A percentile compares a stretch with the other conserved stretches of the same genome.
Conservation (phyloP, 1,140 invertebrate genomes). For the Plodia interpunctella region DNA sequence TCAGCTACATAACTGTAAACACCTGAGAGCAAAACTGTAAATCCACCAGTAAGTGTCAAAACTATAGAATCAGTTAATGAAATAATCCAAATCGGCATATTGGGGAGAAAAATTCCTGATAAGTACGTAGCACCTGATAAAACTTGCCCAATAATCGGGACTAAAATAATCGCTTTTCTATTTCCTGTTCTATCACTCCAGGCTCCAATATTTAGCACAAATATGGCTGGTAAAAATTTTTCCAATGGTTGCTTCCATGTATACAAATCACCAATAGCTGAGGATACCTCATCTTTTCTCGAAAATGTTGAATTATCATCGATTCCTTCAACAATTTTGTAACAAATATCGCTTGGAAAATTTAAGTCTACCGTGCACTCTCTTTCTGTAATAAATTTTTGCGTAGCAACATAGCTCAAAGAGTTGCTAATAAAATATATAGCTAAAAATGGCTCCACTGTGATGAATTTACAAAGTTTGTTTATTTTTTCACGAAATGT, state of each 20-base stretch:
- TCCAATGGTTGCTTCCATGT: constrained; percentile 1
- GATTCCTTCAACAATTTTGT: background rate
- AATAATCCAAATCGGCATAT: background rate
- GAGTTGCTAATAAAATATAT: background rate
- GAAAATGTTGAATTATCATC: background rate
- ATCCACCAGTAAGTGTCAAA: background rate
- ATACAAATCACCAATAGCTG: background rate
- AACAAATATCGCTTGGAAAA: background rate
- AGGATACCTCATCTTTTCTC: background rate
- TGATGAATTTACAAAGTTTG: constrained; percentile 1
- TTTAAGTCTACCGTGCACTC: background rate
- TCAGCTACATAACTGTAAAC: background rate
- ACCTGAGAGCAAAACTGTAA: background rate
- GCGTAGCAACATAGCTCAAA: background rate
- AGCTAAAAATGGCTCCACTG: background rate
- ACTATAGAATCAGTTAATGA: background rate
- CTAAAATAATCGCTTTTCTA: background rate
- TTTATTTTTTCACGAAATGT: background rate
- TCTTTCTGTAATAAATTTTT: background rate
- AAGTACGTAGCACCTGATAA: background rate
- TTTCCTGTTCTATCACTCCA: background rate
- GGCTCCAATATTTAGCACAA: background rate
- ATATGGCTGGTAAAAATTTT: background rate
- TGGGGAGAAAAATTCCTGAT: background rate
- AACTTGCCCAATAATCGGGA: background rate